Conservation (phyloP, 2,888 invertebrate genomes). For the Allolobophora icterica region DNA sequence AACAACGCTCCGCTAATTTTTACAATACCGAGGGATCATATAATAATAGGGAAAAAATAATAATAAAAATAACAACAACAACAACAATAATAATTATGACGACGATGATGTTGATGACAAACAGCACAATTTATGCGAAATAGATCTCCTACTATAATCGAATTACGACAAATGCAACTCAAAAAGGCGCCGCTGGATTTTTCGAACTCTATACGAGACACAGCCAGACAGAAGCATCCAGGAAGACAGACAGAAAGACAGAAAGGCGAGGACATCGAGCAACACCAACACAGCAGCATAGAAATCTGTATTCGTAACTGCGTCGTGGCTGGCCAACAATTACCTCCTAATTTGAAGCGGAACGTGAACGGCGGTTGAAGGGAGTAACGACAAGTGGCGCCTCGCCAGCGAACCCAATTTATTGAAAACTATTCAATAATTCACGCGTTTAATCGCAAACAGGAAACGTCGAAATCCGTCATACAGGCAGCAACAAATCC, state of each 20-base stretch:
- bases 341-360: slow-evolving; percentile 1
- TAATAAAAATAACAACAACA: neutral
- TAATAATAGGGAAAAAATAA: too few species aligned
- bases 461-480: slow-evolving; percentile 24
- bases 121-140: neutral
- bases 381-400: neutral
- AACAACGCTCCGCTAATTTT: too few species aligned
- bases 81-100: neutral
- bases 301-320: slow-evolving; percentile 6
- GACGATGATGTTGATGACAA: neutral
- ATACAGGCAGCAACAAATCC: neutral
- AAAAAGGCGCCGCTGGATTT: neutral
- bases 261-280: neutral
- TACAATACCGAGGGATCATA: too few species aligned
- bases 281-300: neutral
- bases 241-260: neutral
- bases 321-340: neutral
- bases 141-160: neutral
- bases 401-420: slow-evolving; percentile 28
- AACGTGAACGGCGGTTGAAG: neutral
- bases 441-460: slow-evolving; percentile 30
- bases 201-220: too few species aligned
- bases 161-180: neutral
- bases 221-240: neutral
- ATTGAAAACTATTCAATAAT: slow-evolving; percentile 40